phyloP scores from a whole-genome alignment of 1,140 invertebrate species.

The Andrena cerasifolii region DNA sequence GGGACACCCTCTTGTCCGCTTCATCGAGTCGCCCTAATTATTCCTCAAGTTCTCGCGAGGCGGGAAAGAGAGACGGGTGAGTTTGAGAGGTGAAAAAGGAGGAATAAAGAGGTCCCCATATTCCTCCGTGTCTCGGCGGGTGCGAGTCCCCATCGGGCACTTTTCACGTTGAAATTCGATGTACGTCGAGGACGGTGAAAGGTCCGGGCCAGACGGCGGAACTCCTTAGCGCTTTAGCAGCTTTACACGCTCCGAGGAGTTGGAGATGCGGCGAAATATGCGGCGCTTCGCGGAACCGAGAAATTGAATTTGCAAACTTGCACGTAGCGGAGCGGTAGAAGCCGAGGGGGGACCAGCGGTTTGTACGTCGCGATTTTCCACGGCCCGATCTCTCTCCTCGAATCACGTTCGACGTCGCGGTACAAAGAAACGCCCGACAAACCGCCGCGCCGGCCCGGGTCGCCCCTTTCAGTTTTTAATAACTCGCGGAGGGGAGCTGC shows the following conservation, averaged over 20 bases:
- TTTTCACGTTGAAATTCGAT: constrained; percentile 49
- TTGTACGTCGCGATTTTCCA: constrained; percentile 23
- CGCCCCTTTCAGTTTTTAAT: too few species aligned
- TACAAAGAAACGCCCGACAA: neutral
- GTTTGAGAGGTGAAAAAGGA: neutral
- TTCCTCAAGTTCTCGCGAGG: constrained; percentile 31
- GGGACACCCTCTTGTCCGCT: neutral
- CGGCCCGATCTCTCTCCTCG: neutral
- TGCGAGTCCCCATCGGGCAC: constrained; percentile 2
- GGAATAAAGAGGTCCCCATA: neutral
- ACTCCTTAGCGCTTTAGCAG: constrained; percentile 62
- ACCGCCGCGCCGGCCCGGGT: neutral
- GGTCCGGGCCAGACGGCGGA: constrained; percentile 37
- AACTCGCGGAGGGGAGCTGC: too few species aligned
- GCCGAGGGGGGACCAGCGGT: constrained; percentile 9
- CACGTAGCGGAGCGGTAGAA: constrained; percentile 29
- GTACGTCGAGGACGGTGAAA: constrained; percentile 47
- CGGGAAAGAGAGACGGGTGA: neutral
- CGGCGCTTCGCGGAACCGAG: constrained; percentile 61
- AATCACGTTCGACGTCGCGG: neutral
- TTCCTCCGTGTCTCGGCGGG: neutral
- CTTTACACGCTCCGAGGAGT: constrained; percentile 62
- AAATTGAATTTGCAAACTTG: constrained; percentile 69
- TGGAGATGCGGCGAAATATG: constrained; percentile 59
- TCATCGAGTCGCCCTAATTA: constrained; percentile 53